These are phyloP conservation scores for Periparus ater DNA, from an alignment of 2,797 vertebrate species.

Conservation along the genomic window DNA sequence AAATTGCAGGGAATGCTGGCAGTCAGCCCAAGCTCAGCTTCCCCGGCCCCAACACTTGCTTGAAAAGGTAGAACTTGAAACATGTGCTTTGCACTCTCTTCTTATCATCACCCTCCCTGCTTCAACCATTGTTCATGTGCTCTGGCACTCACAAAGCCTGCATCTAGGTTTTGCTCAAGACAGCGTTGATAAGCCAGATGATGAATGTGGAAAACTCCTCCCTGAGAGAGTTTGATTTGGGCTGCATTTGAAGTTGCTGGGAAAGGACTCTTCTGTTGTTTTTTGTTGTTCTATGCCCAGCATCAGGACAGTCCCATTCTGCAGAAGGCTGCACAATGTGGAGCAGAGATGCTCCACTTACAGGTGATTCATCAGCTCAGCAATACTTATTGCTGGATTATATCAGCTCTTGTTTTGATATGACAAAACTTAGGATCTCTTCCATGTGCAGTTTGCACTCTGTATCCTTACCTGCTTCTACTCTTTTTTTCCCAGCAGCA, in stretches of 20 bases:
- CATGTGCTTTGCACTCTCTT: conserved; percentile 47
- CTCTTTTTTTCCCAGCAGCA: neutral
- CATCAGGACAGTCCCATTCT: neutral
- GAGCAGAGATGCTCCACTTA: neutral
- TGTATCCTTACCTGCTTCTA: neutral
- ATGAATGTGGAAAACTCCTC: conserved; percentile 64
- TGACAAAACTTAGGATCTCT: neutral
- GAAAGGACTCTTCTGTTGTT: neutral
- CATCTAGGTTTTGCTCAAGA: conserved; percentile 36
- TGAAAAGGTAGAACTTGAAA: conserved; percentile 67
- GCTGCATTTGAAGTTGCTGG: neutral
- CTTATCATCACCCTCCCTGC: conserved; percentile 18
- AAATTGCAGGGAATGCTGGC: conserved; percentile 64
- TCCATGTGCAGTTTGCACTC: neutral
- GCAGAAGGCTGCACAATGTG: neutral
- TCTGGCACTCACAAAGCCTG: conserved; percentile 48
- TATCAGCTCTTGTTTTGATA: conserved; percentile 6
- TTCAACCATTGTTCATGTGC: conserved; percentile 50
- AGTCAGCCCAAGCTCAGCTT: conserved; percentile 40
- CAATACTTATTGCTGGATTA: neutral
- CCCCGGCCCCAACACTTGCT: neutral
- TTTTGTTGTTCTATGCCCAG: neutral
- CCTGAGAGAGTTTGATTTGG: neutral
- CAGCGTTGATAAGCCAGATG: conserved; percentile 29
- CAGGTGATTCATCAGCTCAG: neutral